phyloP scores from a whole-genome alignment of 1,140 invertebrate species.

The Drosophila ananassae region DNA sequence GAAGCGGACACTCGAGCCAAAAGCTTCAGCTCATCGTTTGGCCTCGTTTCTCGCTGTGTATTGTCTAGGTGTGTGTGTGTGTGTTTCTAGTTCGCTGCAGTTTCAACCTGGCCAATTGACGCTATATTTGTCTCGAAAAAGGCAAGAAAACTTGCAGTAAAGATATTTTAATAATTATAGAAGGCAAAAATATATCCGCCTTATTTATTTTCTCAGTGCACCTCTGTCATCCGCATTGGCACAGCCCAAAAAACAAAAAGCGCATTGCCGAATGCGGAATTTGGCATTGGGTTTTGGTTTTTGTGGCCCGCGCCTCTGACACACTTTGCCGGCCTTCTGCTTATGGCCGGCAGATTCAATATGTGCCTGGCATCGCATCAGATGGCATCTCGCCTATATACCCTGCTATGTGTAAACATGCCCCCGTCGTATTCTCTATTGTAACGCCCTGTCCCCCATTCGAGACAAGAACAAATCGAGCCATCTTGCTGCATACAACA shows the following conservation, averaged over 20 bases:
- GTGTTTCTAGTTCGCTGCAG: conserved; percentile 45
- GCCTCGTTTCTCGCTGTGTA: conserved; percentile 54
- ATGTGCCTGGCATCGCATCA: conserved; percentile 18
- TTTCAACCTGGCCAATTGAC: conserved; percentile 39
- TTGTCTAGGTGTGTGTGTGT: conserved; percentile 17
- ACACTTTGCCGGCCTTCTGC: conserved; percentile 49
- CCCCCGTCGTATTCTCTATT: not conserved
- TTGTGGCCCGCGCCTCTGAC: conserved; percentile 51
- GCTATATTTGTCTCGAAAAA: conserved; percentile 36
- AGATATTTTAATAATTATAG: conserved; percentile 5
- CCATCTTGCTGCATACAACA: conserved; percentile 14
- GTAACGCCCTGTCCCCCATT: conserved; percentile 12
- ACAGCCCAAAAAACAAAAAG: conserved; percentile 24
- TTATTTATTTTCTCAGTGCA: not conserved
- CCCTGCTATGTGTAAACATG: not conserved
- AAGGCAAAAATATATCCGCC: conserved; percentile 1
- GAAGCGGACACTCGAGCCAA: conserved; percentile 66
- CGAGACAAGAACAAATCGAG: conserved; percentile 23
- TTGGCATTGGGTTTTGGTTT: conserved; percentile 59
- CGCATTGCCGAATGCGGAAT: conserved; percentile 62
- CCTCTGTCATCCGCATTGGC: conserved; percentile 41
- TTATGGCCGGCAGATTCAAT: conserved; percentile 39
- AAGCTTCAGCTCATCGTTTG: conserved; percentile 62
- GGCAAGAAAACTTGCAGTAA: not conserved
- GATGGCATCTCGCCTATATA: conserved; percentile 6